These are phyloP conservation scores for Poeciliopsis turrubarensis DNA, from an alignment of 2,113 vertebrate species.

Conservation along the genomic window DNA sequence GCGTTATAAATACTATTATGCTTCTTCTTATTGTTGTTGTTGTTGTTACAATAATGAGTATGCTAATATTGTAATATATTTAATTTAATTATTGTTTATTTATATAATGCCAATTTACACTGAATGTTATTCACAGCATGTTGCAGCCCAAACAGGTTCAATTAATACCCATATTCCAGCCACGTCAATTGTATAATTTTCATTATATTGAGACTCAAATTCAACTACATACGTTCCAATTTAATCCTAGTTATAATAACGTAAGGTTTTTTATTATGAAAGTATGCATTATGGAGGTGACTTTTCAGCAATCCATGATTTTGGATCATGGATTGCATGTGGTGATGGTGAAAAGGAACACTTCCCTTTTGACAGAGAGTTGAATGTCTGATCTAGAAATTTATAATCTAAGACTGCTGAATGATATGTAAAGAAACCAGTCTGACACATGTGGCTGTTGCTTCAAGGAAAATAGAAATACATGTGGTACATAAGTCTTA, in stretches of 20 bases:
- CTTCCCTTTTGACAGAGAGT: neutral
- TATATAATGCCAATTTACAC: no score
- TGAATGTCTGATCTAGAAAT: neutral
- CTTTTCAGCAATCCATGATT: neutral
- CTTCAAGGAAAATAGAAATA: neutral
- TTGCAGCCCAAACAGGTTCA: no score
- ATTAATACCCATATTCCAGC: neutral
- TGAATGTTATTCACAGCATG: no score
- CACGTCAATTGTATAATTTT: neutral
- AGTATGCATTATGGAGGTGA: neutral
- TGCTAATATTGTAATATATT: no score
- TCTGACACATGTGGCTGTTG: neutral
- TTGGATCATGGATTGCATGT: neutral
- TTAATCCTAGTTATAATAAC: neutral
- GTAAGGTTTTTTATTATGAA: neutral
- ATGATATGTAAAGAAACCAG: neutral
- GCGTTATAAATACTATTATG: no score
- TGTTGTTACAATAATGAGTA: no score
- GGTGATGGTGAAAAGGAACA: neutral
- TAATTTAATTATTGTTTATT: no score
- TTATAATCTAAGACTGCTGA: neutral
- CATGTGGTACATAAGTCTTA: neutral
- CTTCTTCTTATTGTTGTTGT: no score
- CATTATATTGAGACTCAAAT: neutral
- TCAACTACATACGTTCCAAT: neutral